Percentiles rank a stretch among this genome's conserved stretches.
Evolutionary conservation across 2,113 vertebrate genomes (phyloP).

Genomic region (Syngnathus floridae): DNA sequence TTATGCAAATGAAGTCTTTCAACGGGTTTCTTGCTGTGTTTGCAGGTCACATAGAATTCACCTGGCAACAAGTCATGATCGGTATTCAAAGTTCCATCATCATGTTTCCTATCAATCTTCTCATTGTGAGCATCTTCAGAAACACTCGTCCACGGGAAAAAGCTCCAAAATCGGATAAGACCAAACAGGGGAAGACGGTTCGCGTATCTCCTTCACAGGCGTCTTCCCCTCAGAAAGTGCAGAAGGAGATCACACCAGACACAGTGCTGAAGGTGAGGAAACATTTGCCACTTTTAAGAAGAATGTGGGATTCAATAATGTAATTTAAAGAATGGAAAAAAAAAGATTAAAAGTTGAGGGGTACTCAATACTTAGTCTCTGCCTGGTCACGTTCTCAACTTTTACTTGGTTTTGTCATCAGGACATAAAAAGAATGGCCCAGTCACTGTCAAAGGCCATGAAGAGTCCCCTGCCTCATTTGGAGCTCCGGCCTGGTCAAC

Average conservation of each 20-base stretch:
- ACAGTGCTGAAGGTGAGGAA: conserved; percentile 78
- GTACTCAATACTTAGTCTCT: neutral
- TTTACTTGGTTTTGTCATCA: conserved; percentile 41
- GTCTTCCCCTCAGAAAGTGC: conserved; percentile 46
- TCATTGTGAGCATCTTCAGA: conserved; percentile 93
- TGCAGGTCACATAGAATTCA: conserved; percentile 87
- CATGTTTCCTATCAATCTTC: conserved; percentile 93
- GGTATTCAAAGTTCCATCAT: conserved; percentile 91
- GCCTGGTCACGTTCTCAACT: neutral
- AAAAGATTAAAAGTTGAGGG: neutral
- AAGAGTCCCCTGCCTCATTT: conserved; percentile 68
- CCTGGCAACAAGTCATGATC: conserved; percentile 93
- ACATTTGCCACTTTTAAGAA: neutral
- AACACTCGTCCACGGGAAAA: conserved; percentile 65
- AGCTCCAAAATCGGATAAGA: conserved; percentile 32
- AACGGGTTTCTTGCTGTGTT: conserved; percentile 1
- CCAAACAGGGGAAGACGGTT: conserved; percentile 62
- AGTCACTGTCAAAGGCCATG: conserved; percentile 78
- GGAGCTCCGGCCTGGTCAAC: conserved; percentile 63
- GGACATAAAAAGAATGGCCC: conserved; percentile 83
- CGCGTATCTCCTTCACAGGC: conserved; percentile 60
- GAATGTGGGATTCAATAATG: neutral
- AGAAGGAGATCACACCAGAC: conserved; percentile 76
- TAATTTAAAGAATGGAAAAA: neutral
- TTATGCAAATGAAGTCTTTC: neutral